Conservation (phyloP, 2,113 vertebrate species). For the Clarias macrocephalus region DNA sequence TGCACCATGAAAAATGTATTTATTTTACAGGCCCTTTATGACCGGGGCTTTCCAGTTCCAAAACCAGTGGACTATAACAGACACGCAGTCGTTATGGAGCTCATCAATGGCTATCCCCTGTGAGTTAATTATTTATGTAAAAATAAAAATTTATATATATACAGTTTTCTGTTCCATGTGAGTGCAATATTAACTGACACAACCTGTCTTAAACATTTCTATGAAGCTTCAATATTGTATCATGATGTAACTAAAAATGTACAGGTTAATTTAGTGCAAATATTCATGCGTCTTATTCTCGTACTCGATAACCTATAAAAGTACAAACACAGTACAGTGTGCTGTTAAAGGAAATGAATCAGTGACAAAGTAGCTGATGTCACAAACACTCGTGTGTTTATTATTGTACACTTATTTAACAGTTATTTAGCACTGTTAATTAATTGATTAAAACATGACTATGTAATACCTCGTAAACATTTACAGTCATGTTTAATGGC, state of each 20-base stretch:
- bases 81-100: slow-evolving; percentile 94
- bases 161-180: neutral
- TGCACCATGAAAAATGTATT: neutral
- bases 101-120: slow-evolving; percentile 93
- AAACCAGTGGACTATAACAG: slow-evolving; percentile 94
- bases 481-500: neutral
- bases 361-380: too few species aligned
- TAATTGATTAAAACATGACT: neutral
- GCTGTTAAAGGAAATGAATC: neutral
- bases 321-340: neutral
- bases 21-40: slow-evolving; percentile 81
- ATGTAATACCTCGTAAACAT: neutral
- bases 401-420: too few species aligned
- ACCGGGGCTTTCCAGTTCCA: slow-evolving; percentile 92
- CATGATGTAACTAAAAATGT: neutral
- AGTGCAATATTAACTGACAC: neutral
- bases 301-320: neutral
- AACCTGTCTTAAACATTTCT: neutral
- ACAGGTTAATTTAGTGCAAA: neutral
- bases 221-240: neutral
- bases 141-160: too few species aligned
- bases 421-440: too few species aligned
- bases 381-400: too few species aligned
- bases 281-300: too few species aligned
- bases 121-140: slow-evolving; percentile 70